Base-by-base conservation (phyloP, 2,888 invertebrate species). In the Tridacna gigas region DNA sequence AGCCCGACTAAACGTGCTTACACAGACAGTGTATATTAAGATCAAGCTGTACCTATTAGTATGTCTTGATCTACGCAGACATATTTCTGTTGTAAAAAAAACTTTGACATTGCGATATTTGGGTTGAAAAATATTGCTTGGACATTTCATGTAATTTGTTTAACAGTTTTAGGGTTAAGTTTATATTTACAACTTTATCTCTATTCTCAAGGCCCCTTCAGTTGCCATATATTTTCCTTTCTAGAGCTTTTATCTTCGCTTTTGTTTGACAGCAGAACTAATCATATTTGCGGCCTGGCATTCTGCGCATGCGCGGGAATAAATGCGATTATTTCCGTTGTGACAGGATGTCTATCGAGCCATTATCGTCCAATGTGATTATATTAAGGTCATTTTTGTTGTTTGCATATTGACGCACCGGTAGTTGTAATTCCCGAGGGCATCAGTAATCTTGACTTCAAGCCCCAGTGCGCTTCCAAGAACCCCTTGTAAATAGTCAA, bases 311-410 rank as follows among this genome's bases (percentile, higher is more conserved):
- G 71, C 71, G 71, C 71, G 51, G 22, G 25, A 18, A 71, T 51
- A 71, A 71, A 71, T 71, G 26, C 28, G 51, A 71, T 71, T 71
- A 71, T 71, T 71, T 51, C 71, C 71, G 71, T 47, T 71, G 51
- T 71, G 71, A 71, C 71, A 71, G 71, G 51, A 45, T 25, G 47
- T 45, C 47, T 71, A 71, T 71, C 71, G 51, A 48, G 51, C 51
- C 71, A 71, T 71, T 71, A 71, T 71, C 47, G 22, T 15, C 51
- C 25, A 71, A 71, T 71, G 71, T 71, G 71, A 71, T 51, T 48
- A 71, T 47, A 71, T 71, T 51, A 71, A 63, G 63, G 63, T 63
- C 63, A 63, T 63, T 63, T 63, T 63, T 63, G 63, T 63, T 63
- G 63, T 63, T 63, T 63, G 63, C 63, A 63, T 63, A 63, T 63